These are phyloP conservation scores for Neria commutata DNA, from an alignment of 2,888 invertebrate genomes.

Conservation along the genomic window DNA sequence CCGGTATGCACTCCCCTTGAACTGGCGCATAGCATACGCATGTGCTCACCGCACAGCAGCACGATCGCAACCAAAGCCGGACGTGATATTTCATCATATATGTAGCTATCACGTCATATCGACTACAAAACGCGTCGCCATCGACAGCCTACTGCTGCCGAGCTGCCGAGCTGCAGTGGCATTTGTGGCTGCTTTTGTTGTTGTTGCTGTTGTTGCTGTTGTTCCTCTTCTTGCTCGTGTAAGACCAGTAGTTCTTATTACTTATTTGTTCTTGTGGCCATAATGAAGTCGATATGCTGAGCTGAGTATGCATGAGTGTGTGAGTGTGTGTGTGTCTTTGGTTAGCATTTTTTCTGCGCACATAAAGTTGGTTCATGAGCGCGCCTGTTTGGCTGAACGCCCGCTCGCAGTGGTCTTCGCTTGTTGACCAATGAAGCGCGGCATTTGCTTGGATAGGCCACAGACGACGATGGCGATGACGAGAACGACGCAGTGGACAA, in stretches of 20 bases:
- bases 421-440: slow-evolving; percentile 23
- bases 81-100: no score
- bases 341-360: not conserved
- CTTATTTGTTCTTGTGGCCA: slow-evolving; percentile 26
- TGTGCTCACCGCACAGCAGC: no score
- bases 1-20: no score
- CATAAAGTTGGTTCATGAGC: not conserved
- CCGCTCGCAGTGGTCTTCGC: not conserved
- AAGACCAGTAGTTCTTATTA: slow-evolving; percentile 36
- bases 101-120: no score
- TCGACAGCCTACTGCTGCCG: not conserved
- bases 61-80: no score
- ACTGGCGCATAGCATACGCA: no score
- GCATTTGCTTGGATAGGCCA: not conserved
- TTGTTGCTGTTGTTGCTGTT: slow-evolving; percentile 12
- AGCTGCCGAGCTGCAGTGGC: not conserved
- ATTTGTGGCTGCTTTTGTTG: slow-evolving; percentile 5
- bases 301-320: no score
- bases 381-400: not conserved
- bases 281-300: slow-evolving; percentile 21
- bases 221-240: slow-evolving; percentile 26
- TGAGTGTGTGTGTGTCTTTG: no score
- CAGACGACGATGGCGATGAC: no score
- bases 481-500: no score
- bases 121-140: not conserved